phyloP scores from a whole-genome alignment of 1,140 invertebrate genomes.

The Pogonus chalceus region DNA sequence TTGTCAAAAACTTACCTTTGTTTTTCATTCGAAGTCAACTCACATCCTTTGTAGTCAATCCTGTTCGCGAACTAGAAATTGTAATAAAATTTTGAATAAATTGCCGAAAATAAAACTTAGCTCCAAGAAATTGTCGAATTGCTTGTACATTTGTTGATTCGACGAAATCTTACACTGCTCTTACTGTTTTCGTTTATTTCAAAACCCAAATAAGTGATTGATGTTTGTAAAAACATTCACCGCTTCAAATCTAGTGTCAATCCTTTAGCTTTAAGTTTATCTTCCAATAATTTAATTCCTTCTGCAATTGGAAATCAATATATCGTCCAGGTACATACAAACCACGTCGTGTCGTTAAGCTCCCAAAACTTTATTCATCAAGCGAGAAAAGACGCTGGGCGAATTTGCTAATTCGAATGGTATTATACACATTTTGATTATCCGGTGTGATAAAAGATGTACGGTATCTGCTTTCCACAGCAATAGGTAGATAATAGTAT shows the following conservation, averaged over 20 bases:
- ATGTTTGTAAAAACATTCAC: conserved; percentile 25
- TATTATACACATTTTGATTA: conserved; percentile 33
- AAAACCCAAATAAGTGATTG: conserved; percentile 26
- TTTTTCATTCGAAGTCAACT: conserved; percentile 22
- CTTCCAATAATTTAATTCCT: conserved; percentile 18
- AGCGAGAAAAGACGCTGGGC: conserved; percentile 33
- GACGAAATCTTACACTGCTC: conserved; percentile 26
- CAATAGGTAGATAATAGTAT: neutral
- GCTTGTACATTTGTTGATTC: conserved; percentile 24
- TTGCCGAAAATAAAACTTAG: conserved; percentile 27
- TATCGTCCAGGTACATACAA: conserved; percentile 21
- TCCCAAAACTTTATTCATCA: conserved; percentile 31
- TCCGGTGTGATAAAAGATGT: conserved; percentile 23
- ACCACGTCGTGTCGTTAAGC: conserved; percentile 15
- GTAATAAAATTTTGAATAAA: conserved; percentile 27
- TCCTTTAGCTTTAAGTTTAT: conserved; percentile 19
- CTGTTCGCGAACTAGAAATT: conserved; percentile 23
- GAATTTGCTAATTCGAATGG: conserved; percentile 39
- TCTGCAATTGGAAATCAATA: conserved; percentile 22
- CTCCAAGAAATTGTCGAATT: conserved; percentile 30
- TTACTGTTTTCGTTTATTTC: conserved; percentile 21
- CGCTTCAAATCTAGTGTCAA: conserved; percentile 28
- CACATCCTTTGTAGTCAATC: conserved; percentile 24
- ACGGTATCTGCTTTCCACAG: neutral
- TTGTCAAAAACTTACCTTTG: conserved; percentile 21